Evolutionary conservation across 2,113 vertebrate species (phyloP), one percentile per base, ranked within the genome.

Genomic region (Bufo bufo): DNA sequence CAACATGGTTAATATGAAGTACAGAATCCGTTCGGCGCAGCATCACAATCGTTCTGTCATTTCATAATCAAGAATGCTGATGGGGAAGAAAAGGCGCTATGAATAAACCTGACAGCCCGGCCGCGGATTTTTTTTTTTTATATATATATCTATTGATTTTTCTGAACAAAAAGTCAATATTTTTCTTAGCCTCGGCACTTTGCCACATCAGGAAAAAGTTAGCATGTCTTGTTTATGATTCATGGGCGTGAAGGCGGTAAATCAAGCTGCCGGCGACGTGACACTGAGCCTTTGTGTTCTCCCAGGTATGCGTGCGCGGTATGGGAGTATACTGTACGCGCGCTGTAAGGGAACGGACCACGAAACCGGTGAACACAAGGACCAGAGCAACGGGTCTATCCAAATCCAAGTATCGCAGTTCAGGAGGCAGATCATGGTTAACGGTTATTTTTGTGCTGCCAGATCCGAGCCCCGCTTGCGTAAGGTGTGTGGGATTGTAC

Each of bases 101-200:
- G 90, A 87, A 89, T 86, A 14, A 89, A 88, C 79, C 50, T 89
- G 90, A 91, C 89, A 92, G 91, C 87, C 78, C 49, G 66, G 82
- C 89, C 87, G 91, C 91, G 90, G 91, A n/a, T n/a, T n/a, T n/a
- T n/a, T n/a, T n/a, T n/a, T n/a, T n/a, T n/a, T n/a, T n/a, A n/a
- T n/a, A 33, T 33, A 89, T 88, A 85, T 20, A 74, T 45, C 33
- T 85, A 86, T 86, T 86, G 75, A 86, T 86, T 86, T 85, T 79
- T 80, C 49, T 80, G 77, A 79, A 54, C 66, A 83, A 33, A 52
- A 90, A 88, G 90, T 92, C 92, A 92, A 91, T 93, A 92, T 90
- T 91, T 92, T 87, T 90, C 89, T 91, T 92, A 89, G 61, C 77
- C 89, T 89, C 91, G 90, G 89, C 90, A 91, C 90, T 91, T 71